phyloP scores from a whole-genome alignment of 2,888 invertebrate genomes.

The Clepsis dumicolana region DNA sequence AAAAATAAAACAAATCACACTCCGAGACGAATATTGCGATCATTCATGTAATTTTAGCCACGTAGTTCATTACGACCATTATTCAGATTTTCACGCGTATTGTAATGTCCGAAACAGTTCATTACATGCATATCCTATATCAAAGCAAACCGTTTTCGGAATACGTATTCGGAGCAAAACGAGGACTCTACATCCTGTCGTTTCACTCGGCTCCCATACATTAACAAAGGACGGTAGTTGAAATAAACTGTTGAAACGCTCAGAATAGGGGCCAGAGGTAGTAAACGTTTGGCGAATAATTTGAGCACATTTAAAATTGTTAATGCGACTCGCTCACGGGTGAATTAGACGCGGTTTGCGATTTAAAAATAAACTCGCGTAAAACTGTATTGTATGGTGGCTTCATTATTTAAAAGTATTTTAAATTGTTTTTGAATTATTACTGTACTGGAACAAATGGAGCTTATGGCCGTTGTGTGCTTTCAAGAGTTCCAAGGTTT shows the following conservation, averaged over 20 bases:
- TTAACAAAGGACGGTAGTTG: slow-evolving; percentile 22
- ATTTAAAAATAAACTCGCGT: slow-evolving; percentile 30
- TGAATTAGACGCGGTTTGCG: slow-evolving; percentile 29
- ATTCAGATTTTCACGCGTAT: slow-evolving; percentile 32
- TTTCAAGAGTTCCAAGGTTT: background rate
- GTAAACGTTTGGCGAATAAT: slow-evolving; percentile 70
- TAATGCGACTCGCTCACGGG: slow-evolving; percentile 49
- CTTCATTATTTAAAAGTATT: slow-evolving; percentile 23
- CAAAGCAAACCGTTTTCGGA: slow-evolving; percentile 37
- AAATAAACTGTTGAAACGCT: slow-evolving; percentile 6
- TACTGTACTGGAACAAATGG: slow-evolving; percentile 7
- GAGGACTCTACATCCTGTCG: background rate
- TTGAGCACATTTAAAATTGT: slow-evolving; percentile 74
- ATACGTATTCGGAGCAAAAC: background rate
- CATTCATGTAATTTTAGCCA: slow-evolving; percentile 30
- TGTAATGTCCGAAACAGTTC: slow-evolving; percentile 19
- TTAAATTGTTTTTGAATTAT: slow-evolving; percentile 16
- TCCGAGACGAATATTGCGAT: slow-evolving; percentile 10
- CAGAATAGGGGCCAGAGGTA: slow-evolving; percentile 27
- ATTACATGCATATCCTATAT: slow-evolving; percentile 39
- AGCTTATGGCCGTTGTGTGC: background rate
- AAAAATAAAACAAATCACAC: background rate
- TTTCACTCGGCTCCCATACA: slow-evolving; percentile 12
- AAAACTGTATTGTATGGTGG: slow-evolving; percentile 20
- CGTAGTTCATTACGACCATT: slow-evolving; percentile 28